phyloP scores from a whole-genome alignment of 2,797 vertebrate genomes.

The Catamblyrhynchus diadema region DNA sequence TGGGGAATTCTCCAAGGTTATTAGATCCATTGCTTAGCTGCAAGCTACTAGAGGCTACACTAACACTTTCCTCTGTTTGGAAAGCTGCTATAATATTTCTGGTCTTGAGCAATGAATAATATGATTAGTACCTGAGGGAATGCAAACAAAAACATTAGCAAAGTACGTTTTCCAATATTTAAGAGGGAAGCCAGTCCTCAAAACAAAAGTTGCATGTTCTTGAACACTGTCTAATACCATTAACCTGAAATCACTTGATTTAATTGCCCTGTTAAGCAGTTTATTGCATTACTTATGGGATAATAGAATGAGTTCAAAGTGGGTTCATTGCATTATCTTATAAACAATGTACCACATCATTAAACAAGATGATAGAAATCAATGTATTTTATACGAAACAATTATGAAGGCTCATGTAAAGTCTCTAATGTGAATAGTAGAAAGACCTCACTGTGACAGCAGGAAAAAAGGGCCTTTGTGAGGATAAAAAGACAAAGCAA shows the following conservation, averaged over 20 bases:
- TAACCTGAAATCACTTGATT: constrained; percentile 58
- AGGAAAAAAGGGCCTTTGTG: background rate
- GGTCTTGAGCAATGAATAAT: constrained; percentile 33
- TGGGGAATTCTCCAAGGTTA: constrained; percentile 55
- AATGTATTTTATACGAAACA: constrained; percentile 54
- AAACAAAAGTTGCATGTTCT: constrained; percentile 31
- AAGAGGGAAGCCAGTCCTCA: background rate
- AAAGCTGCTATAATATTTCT: constrained; percentile 49
- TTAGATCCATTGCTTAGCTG: constrained; percentile 55
- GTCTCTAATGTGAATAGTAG: background rate
- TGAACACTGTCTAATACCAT: constrained; percentile 43
- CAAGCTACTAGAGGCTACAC: constrained; percentile 32
- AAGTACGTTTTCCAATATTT: constrained; percentile 39
- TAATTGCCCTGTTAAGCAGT: constrained; percentile 55
- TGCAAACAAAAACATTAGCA: constrained; percentile 50
- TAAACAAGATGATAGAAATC: constrained; percentile 66
- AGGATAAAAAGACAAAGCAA: constrained; percentile 18
- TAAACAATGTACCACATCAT: constrained; percentile 54
- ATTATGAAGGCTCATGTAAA: constrained; percentile 40
- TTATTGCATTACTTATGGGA: constrained; percentile 55
- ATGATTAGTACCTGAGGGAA: constrained; percentile 36
- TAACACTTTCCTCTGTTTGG: background rate
- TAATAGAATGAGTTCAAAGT: constrained; percentile 59
- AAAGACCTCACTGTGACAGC: background rate
- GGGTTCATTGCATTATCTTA: constrained; percentile 54